Percentiles rank a stretch among this genome's conserved stretches.
phyloP scores from a whole-genome alignment of 2,797 vertebrate genomes.

The Discoglossus pictus region DNA sequence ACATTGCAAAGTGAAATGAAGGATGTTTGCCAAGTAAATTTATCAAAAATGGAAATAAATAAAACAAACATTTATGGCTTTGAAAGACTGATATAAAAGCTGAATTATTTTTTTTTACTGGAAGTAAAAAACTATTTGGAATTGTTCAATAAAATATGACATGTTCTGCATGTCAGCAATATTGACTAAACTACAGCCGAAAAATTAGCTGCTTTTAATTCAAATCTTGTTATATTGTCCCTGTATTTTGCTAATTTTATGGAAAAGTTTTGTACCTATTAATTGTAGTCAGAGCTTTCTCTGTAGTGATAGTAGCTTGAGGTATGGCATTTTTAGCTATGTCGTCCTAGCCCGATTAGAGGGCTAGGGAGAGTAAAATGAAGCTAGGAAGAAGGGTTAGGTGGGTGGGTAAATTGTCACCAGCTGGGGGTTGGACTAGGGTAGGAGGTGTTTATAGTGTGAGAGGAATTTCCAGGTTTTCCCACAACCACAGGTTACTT shows the following conservation, averaged over 20 bases:
- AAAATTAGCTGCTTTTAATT: slow-evolving; percentile 16
- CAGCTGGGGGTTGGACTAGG: no score
- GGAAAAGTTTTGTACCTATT: background rate
- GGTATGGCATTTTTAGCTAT: no score
- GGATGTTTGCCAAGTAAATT: slow-evolving; percentile 42
- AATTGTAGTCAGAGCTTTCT: no score
- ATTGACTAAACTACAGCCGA: background rate
- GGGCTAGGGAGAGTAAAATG: no score
- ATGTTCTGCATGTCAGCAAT: slow-evolving; percentile 43
- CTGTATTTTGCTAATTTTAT: background rate
- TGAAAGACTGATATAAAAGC: slow-evolving; percentile 41
- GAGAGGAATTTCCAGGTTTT: no score
- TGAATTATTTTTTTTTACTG: slow-evolving; percentile 48
- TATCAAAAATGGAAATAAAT: slow-evolving; percentile 47
- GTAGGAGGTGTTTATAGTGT: no score
- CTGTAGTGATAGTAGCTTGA: no score
- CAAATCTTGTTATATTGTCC: background rate
- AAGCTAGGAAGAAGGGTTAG: no score
- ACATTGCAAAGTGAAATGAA: slow-evolving; percentile 40
- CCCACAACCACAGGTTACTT: no score
- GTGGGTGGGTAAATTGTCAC: no score
- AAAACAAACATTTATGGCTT: slow-evolving; percentile 40
- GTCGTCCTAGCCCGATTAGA: no score
- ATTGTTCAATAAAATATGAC: slow-evolving; percentile 34
- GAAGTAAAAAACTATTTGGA: slow-evolving; percentile 32